A percentile compares a stretch with the other conserved stretches of the same genome.
These are phyloP conservation scores for Cepaea hortensis DNA, from an alignment of 2,888 invertebrate genomes.

Conservation along the genomic window DNA sequence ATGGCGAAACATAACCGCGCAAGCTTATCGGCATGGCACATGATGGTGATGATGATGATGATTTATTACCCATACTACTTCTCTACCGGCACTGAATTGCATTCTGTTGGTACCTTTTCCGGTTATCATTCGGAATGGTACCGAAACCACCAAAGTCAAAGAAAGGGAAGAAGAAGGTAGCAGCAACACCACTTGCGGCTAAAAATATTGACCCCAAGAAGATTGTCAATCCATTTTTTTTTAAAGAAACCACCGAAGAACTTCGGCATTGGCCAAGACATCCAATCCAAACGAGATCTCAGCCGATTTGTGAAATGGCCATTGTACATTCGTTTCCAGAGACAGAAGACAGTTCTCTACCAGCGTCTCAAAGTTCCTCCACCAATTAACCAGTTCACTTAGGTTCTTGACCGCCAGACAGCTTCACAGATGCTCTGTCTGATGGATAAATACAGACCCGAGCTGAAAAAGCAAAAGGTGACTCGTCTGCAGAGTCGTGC, in stretches of 20 bases:
- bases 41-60: too few relatives aligned
- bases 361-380: slow-evolving; percentile 78
- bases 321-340: slow-evolving; percentile 97
- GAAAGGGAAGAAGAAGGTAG: slow-evolving; percentile 85
- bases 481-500: slow-evolving; percentile 84
- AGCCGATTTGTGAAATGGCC: slow-evolving; percentile 99
- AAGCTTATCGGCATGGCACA: too few relatives aligned
- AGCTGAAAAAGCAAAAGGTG: slow-evolving; percentile 92
- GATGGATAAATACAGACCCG: too few relatives aligned
- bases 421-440: too few relatives aligned
- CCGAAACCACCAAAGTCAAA: slow-evolving; percentile 52
- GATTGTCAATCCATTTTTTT: slow-evolving; percentile 93
- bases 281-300: slow-evolving; percentile 91
- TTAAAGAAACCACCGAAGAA: slow-evolving; percentile 90
- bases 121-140: not conserved
- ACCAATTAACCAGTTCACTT: too few relatives aligned
- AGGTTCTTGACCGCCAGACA: too few relatives aligned
- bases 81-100: too few relatives aligned
- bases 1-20: too few relatives aligned
- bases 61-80: too few relatives aligned
- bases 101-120: too few relatives aligned
- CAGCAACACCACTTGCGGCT: slow-evolving; percentile 94
- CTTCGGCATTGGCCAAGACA: too few relatives aligned
- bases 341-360: slow-evolving; percentile 95
- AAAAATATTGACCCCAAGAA: slow-evolving; percentile 92